Evolutionary conservation across 2,113 vertebrate species (phyloP), one percentile per base, ranked within the genome.

Genomic region (Uria lomvia): DNA sequence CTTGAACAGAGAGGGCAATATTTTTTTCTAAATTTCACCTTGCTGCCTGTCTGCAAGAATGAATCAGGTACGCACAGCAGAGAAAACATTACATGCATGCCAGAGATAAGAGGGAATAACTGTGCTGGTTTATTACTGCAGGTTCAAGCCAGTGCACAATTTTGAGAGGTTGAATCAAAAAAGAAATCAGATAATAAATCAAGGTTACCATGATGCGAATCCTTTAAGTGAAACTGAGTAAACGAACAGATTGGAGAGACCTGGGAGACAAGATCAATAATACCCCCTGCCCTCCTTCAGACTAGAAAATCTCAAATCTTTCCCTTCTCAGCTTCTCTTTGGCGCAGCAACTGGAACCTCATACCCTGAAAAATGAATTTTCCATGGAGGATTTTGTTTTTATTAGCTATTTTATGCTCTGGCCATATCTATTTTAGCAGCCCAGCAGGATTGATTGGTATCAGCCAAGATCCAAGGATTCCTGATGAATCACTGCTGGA

Each of bases 351-450:
- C 85, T 91, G 66, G 88, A 97, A 97, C 56, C 55, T 97, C 79
- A 94, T 70, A 90, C 94, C 93, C 70, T 94, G 88, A 96, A 97
- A 87, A 96, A 97, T 93, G 87, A 60, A 95, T 97, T 97, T 96
- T 70, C 89, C 84, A 92, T 50, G 94, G 95, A 96, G 94, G 93
- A 95, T 95, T 94, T 94, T 88, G 87, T 12, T 94, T 97, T 97
- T 97, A 96, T 97, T 97, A 97, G 87, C 83, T 97, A 84, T 98
- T 96, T 97, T 96, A 97, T 96, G 79, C 87, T 97, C 83, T 95
- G 88, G 92, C 96, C 85, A 65, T 95, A 96, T 95, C 94, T 97
- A 88, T 97, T 97, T 96, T 95, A 91, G 94, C 95, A 97, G 95
- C 95, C 91, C 96, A 98, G 94, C 95, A 97, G 95, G 97, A 94